These are phyloP conservation scores for Maccullochella peelii DNA, from an alignment of 2,113 vertebrate genomes.

Conservation along the genomic window DNA sequence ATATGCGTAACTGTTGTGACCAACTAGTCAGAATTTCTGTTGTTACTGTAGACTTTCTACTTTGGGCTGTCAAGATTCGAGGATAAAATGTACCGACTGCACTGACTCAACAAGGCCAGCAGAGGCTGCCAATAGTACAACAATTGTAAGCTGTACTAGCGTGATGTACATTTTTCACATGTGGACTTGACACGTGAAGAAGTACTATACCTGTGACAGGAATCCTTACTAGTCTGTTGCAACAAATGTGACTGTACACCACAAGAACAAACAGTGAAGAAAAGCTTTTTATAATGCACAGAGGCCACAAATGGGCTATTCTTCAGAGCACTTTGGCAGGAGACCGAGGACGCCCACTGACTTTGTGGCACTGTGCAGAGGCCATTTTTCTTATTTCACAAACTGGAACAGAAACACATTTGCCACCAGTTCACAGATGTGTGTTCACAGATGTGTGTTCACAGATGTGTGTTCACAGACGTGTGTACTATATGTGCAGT, in stretches of 20 bases:
- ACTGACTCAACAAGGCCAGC: constrained; percentile 16
- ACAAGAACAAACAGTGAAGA: constrained; percentile 29
- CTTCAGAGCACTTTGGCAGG: constrained; percentile 6
- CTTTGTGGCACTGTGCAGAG: background rate
- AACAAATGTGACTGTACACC: background rate
- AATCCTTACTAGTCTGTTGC: background rate
- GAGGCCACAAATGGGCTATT: constrained; percentile 43
- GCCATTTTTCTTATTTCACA: background rate
- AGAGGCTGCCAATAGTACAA: constrained; percentile 6
- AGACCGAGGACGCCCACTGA: background rate
- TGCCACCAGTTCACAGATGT: background rate
- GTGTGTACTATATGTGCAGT: too few relatives aligned
- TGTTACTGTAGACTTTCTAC: background rate
- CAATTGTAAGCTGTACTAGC: background rate
- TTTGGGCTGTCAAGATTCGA: background rate
- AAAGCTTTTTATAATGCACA: constrained; percentile 25
- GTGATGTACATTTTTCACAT: background rate
- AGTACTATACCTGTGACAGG: background rate
- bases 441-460: background rate
- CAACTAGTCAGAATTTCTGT: background rate
- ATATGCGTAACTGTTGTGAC: too few relatives aligned
- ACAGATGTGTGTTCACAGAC: background rate
- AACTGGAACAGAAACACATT: background rate
- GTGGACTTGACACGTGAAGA: background rate
- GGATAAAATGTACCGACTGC: background rate